phyloP scores from a whole-genome alignment of 2,888 invertebrate genomes.

The Rosalia funebris region DNA sequence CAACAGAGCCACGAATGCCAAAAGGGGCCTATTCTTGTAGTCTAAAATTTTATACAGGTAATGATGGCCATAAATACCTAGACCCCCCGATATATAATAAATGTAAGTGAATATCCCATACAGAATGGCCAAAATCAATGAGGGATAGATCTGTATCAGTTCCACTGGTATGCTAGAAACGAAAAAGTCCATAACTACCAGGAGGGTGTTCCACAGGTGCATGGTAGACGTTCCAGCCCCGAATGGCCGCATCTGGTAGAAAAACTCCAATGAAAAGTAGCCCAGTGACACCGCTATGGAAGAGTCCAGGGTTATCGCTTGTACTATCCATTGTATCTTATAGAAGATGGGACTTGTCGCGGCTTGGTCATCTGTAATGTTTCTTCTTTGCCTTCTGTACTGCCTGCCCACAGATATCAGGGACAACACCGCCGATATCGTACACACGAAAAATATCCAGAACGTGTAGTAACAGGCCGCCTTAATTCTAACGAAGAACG shows the following conservation, averaged over 20 bases:
- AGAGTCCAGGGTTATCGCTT: conserved; percentile 28
- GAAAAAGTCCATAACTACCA: conserved; percentile 35
- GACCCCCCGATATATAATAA: conserved; percentile 34
- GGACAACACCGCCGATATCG: conserved; percentile 17
- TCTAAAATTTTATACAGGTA: conserved; percentile 36
- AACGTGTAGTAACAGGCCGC: conserved; percentile 29
- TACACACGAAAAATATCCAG: conserved; percentile 33
- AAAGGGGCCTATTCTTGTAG: conserved; percentile 14
- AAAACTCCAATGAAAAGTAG: conserved; percentile 32
- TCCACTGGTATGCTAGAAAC: conserved; percentile 32
- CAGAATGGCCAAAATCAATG: conserved; percentile 15
- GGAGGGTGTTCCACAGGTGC: conserved; percentile 35
- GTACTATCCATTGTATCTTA: conserved; percentile 28
- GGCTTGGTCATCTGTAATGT: not conserved
- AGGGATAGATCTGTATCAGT: conserved; percentile 29
- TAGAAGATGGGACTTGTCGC: not conserved
- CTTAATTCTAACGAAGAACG: not conserved
- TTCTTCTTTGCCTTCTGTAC: conserved; percentile 13
- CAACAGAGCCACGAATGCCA: conserved; percentile 3
- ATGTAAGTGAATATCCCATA: conserved; percentile 32
- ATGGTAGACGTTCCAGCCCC: conserved; percentile 7
- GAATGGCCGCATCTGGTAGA: not conserved
- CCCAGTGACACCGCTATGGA: conserved; percentile 25
- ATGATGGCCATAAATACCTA: conserved; percentile 21
- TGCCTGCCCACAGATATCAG: conserved; percentile 10